These are phyloP conservation scores for Rotaria macrura DNA, from an alignment of 2,888 invertebrate species.

Conservation along the genomic window DNA sequence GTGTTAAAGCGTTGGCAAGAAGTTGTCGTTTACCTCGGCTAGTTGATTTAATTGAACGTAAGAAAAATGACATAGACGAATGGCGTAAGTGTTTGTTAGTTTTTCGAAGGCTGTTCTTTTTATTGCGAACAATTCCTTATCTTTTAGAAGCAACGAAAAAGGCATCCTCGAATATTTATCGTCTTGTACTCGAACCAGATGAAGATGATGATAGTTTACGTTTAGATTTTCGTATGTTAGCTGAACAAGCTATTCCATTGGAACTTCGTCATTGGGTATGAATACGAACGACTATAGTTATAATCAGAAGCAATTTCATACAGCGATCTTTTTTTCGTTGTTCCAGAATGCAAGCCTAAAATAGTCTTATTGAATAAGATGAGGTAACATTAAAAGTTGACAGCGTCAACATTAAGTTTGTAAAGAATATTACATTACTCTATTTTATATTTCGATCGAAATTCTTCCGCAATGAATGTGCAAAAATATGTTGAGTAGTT, in stretches of 20 bases:
- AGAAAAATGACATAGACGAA: not conserved
- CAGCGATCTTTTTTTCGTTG: too few species aligned
- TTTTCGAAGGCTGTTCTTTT: not conserved
- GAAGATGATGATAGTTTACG: conserved; percentile 41
- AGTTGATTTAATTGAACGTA: not conserved
- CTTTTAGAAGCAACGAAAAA: not conserved
- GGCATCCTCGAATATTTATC: not conserved
- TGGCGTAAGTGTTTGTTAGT: not conserved
- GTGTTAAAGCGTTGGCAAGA: not conserved
- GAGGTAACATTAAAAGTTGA: too few species aligned
- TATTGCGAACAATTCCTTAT: not conserved
- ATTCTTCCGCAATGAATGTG: too few species aligned
- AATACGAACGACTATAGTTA: not conserved
- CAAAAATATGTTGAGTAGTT: too few species aligned
- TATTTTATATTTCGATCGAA: too few species aligned
- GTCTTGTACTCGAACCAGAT: conserved; percentile 47
- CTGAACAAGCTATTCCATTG: conserved; percentile 48
- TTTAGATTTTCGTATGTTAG: conserved; percentile 47
- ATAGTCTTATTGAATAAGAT: too few species aligned
- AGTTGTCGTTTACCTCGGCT: not conserved
- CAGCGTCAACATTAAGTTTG: too few species aligned
- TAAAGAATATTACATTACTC: too few species aligned
- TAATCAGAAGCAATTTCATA: too few species aligned
- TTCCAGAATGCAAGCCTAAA: too few species aligned
- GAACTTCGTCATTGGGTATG: conserved; percentile 38